Percentiles rank a stretch among this genome's conserved stretches.
These are phyloP conservation scores for Ophthalmotilapia sp. DNA, from an alignment of 2,113 vertebrate species.

Conservation along the genomic window DNA sequence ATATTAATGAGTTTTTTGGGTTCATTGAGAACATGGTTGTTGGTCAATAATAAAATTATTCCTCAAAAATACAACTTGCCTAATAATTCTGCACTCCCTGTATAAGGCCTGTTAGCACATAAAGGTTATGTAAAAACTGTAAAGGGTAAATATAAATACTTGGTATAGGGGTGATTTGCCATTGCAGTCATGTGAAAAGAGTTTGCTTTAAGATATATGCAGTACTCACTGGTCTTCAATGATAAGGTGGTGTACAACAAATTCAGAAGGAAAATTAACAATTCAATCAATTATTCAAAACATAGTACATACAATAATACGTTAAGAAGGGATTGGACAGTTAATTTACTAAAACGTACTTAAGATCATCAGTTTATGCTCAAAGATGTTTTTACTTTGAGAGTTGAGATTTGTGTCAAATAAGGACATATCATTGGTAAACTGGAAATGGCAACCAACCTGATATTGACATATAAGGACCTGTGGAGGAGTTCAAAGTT, in stretches of 20 bases:
- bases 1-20: too few species aligned
- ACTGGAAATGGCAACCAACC: fast-evolving
- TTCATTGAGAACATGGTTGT: too few species aligned
- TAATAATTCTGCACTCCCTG: too few species aligned
- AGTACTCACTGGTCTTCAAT: background rate
- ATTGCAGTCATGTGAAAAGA: background rate
- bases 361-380: background rate
- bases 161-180: background rate
- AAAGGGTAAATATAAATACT: background rate
- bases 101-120: background rate
- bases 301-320: fast-evolving
- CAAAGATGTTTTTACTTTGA: background rate
- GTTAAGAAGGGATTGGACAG: background rate
- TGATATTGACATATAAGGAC: background rate
- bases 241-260: background rate
- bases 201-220: background rate
- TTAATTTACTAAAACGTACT: background rate
- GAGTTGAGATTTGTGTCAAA: background rate
- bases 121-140: background rate
- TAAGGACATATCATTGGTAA: background rate
- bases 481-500: background rate
- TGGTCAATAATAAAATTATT: too few species aligned
- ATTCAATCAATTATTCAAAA: background rate
- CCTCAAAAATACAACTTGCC: too few species aligned
- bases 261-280: background rate